Percentiles rank a stretch among this genome's conserved stretches.
Evolutionary conservation across 1,140 invertebrate species (phyloP).

Genomic region (Sinella curviseta): DNA sequence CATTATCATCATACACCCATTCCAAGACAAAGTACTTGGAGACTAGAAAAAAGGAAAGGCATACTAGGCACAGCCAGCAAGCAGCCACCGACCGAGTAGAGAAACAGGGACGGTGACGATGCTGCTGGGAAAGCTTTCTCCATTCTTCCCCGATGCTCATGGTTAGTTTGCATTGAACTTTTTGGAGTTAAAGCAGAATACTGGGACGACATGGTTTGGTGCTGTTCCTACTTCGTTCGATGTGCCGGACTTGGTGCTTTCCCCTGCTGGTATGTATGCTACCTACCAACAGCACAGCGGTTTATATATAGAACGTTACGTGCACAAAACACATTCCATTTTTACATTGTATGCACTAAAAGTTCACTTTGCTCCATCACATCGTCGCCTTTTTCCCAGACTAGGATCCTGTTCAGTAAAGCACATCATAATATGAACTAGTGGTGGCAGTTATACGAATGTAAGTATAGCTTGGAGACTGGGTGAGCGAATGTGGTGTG

Average conservation of each 20-base stretch:
- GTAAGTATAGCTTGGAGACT: not conserved
- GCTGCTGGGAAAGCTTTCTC: not conserved
- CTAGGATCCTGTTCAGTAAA: not conserved
- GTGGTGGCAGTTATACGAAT: not conserved
- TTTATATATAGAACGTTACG: not conserved
- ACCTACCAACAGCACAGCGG: not conserved
- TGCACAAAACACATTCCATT: not conserved
- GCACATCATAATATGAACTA: not conserved
- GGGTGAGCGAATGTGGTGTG: not conserved
- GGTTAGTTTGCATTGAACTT: too few relatives aligned
- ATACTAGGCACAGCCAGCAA: not conserved
- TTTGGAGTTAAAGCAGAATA: too few relatives aligned
- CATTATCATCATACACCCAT: constrained; percentile 12
- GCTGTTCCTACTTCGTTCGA: not conserved
- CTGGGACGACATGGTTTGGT: too few relatives aligned
- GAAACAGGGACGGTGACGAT: not conserved
- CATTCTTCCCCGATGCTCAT: not conserved
- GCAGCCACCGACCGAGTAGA: not conserved
- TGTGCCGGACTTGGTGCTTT: not conserved
- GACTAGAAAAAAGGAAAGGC: not conserved
- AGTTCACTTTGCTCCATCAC: constrained; percentile 9
- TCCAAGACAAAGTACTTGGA: too few relatives aligned
- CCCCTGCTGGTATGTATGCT: not conserved
- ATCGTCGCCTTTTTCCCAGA: not conserved
- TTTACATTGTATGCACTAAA: not conserved